Conservation (phyloP, 2,888 invertebrate genomes). For the Parnassius smintheus region DNA sequence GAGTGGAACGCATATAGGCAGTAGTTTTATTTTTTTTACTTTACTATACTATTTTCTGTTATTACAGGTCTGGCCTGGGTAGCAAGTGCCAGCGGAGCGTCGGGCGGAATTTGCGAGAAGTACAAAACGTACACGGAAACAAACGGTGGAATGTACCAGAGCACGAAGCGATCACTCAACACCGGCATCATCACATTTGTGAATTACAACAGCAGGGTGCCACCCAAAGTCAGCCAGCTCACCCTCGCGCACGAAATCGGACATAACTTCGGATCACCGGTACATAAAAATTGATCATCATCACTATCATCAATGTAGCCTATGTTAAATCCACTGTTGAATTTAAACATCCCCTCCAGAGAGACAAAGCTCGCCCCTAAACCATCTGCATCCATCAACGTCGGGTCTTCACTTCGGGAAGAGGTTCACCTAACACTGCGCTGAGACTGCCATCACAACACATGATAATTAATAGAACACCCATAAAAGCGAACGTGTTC, state of each 20-base stretch:
- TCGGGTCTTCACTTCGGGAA: too few relatives aligned
- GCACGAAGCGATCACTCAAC: constrained; percentile 96
- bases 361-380: too few relatives aligned
- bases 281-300: constrained; percentile 45
- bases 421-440: too few relatives aligned
- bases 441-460: too few relatives aligned
- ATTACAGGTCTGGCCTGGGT: constrained; percentile 97
- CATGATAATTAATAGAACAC: too few relatives aligned
- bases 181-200: constrained; percentile 99
- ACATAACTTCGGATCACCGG: constrained; percentile 99
- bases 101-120: constrained; percentile 99
- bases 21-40: too few relatives aligned
- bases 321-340: too few relatives aligned
- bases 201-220: constrained; percentile 98
- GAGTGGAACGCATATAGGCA: too few relatives aligned
- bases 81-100: constrained; percentile 97
- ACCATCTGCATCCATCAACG: too few relatives aligned
- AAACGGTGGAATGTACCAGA: constrained; percentile 95
- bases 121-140: constrained; percentile 98
- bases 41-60: neutral
- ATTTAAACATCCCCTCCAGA: too few relatives aligned
- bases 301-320: too few relatives aligned
- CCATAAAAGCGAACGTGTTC: too few relatives aligned
- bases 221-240: constrained; percentile 97
- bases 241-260: constrained; percentile 99